Base-by-base conservation (phyloP, 1,140 invertebrate genomes). In the Drosophila dunni region DNA sequence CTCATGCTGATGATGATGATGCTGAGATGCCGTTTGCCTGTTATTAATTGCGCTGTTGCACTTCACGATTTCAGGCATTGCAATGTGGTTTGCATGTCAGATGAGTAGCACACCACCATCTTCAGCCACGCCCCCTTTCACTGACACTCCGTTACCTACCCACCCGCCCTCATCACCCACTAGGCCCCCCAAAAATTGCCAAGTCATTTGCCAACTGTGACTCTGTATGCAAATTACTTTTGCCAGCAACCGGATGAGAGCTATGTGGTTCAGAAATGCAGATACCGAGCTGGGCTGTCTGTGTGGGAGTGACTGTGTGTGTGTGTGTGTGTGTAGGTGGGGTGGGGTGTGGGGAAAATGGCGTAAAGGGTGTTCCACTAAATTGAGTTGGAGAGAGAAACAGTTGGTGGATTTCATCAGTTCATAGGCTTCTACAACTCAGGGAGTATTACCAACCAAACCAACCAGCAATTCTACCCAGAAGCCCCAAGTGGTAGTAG, bases 11-110 rank as follows among this genome's bases (percentile, higher is more conserved):
- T 44, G 40, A 42, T 45, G 40, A 42, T 46, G 48, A 51, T 51
- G 66, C 58, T 63, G 66, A 69, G 66, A 60, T 58, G 68, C 68
- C 61, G 73, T 74, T 74, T 74, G 73, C 57, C 77, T 79, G 74
- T 73, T 77, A 79, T 79, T 79, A 79, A 79, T 79, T 79, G 77
- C 77, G 77, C 77, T 79, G 70, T 79, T 79, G 77, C 77, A 79
- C 77, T 79, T 79, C 60, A 75, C 74, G 63, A 65, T 77, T 75
- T 68, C 17, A 29, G 74, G 58, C 63, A 67, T 58, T 67, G 75
- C 51, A 40, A 56, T 78, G 75, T 54, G 60, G 60, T 40, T 63
- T 68, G 70, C 70, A 61, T 77, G 70, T 48, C 48, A 68, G 65
- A 74, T 74, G 71, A 56, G 48, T 68, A 48, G 57, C 50, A 46